Conservation (phyloP, 1,140 invertebrate species). For the Eubasilissa regina region DNA sequence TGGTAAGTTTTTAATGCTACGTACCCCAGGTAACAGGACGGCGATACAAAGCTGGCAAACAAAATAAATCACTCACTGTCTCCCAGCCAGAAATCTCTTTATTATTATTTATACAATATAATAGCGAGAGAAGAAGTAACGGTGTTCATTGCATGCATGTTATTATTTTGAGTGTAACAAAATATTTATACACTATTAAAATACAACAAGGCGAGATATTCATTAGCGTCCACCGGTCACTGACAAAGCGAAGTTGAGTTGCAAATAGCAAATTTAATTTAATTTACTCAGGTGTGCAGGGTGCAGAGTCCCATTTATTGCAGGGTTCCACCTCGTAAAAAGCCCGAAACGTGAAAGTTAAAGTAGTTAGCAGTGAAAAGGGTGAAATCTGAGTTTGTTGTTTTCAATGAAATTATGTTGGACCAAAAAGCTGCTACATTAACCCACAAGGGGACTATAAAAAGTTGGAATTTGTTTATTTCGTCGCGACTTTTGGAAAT, state of each 20-base stretch:
- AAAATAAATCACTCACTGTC: too few species aligned
- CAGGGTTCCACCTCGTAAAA: constrained; percentile 31
- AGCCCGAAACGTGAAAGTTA: constrained; percentile 34
- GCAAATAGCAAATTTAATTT: constrained; percentile 5
- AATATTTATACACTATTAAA: too few species aligned
- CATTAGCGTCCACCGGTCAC: too few species aligned
- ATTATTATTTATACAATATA: too few species aligned
- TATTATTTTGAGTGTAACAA: too few species aligned
- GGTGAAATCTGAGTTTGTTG: constrained; percentile 51
- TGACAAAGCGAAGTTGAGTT: neutral
- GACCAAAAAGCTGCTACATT: constrained; percentile 38
- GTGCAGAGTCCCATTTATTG: constrained; percentile 15
- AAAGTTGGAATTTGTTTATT: constrained; percentile 40
- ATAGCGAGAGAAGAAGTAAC: too few species aligned
- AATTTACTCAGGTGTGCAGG: constrained; percentile 18
- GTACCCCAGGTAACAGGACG: too few species aligned
- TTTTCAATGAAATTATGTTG: constrained; percentile 48
- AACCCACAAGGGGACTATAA: constrained; percentile 31
- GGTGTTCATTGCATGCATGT: too few species aligned
- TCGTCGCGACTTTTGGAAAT: constrained; percentile 12
- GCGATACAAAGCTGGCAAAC: too few species aligned
- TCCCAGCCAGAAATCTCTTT: too few species aligned
- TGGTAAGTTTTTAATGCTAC: too few species aligned
- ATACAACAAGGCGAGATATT: too few species aligned
- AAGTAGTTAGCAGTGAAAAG: constrained; percentile 46